These are phyloP conservation scores for Pectinophora gossypiella DNA, from an alignment of 1,140 invertebrate species.

Conservation along the genomic window DNA sequence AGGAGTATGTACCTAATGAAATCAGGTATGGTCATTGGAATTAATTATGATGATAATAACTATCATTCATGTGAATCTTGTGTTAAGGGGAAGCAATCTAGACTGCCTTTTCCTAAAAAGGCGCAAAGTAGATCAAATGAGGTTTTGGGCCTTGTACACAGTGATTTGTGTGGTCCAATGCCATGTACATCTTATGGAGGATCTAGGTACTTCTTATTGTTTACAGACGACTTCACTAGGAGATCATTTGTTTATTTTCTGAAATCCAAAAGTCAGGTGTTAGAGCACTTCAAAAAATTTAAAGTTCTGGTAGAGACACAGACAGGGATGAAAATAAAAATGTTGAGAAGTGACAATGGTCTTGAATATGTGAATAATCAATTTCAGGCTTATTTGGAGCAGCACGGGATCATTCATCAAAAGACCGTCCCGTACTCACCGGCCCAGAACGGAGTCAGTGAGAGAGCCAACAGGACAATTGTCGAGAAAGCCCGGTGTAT, in stretches of 20 bases:
- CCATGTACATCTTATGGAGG: constrained; percentile 27
- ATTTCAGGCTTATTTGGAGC: background rate
- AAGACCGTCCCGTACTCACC: constrained; percentile 38
- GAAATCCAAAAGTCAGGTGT: constrained; percentile 26
- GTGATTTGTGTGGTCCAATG: constrained; percentile 31
- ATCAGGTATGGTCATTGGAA: constrained; percentile 2
- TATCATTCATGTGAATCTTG: background rate
- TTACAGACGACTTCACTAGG: constrained; percentile 42
- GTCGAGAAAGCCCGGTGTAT: constrained; percentile 47
- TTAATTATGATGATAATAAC: constrained; percentile 1
- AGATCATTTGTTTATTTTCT: constrained; percentile 14
- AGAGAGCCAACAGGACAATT: constrained; percentile 57
- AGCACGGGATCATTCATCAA: constrained; percentile 17
- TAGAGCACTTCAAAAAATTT: constrained; percentile 32
- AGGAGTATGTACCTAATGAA: constrained; percentile 4
- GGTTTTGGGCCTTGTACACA: constrained; percentile 6
- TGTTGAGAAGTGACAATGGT: constrained; percentile 7
- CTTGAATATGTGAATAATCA: background rate
- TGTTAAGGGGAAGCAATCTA: constrained; percentile 16
- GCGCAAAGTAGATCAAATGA: constrained; percentile 6
- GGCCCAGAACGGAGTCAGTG: constrained; percentile 58
- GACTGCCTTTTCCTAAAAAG: constrained; percentile 16
- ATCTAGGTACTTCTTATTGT: constrained; percentile 39
- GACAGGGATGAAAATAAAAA: constrained; percentile 17
- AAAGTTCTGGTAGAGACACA: constrained; percentile 39